A percentile compares a stretch with the other conserved stretches of the same genome.
Conservation (phyloP, 2,888 invertebrate species). For the Coenonympha arcania region DNA sequence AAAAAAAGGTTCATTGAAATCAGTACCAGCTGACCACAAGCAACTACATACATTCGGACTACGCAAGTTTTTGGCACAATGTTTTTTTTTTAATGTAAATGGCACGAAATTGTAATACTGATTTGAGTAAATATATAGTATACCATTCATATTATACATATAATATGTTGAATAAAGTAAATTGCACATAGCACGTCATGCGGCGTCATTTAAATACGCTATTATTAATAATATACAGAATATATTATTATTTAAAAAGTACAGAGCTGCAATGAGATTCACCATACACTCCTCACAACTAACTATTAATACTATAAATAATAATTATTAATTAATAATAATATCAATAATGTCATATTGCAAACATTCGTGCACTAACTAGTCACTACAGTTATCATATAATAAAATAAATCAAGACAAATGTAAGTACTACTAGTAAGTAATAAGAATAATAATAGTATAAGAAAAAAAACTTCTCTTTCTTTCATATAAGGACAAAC, state of each 20-base stretch:
- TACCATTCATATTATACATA: background rate
- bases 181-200: conserved; percentile 28
- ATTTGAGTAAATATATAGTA: conserved; percentile 21
- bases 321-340: conserved; percentile 22
- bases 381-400: conserved; percentile 28
- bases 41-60: background rate
- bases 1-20: background rate
- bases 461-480: conserved; percentile 8
- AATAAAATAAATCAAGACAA: conserved; percentile 43
- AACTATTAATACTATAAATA: conserved; percentile 29
- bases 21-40: conserved; percentile 12
- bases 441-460: background rate
- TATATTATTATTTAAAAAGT: conserved; percentile 11
- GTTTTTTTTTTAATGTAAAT: conserved; percentile 31
- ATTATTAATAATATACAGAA: background rate
- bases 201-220: conserved; percentile 24
- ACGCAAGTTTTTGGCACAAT: conserved; percentile 40
- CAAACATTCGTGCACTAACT: conserved; percentile 65
- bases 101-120: conserved; percentile 46
- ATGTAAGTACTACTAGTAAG: conserved; percentile 27
- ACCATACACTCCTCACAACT: conserved; percentile 29
- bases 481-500: conserved; percentile 41
- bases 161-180: background rate
- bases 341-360: conserved; percentile 39
- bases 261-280: conserved; percentile 40